Conservation (phyloP, 1,140 invertebrate genomes). For the Drosophila trapezifrons region DNA sequence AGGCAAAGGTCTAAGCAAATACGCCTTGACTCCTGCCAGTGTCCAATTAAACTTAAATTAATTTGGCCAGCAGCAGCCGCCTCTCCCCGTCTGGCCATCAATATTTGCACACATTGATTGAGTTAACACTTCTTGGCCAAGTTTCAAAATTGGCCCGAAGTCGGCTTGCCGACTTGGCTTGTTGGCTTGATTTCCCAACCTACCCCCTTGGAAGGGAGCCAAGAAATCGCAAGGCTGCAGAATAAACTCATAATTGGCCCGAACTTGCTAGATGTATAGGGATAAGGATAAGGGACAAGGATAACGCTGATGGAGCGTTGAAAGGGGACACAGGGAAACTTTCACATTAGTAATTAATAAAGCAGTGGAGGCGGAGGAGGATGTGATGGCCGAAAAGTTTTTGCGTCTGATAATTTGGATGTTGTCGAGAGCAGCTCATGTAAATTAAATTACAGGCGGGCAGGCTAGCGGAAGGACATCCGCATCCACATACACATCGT, state of each 20-base stretch:
- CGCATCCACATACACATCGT: conserved; percentile 21
- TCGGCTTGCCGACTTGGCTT: conserved; percentile 14
- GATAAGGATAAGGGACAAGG: conserved; percentile 2
- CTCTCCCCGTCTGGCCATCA: conserved; percentile 7
- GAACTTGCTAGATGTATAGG: conserved; percentile 4
- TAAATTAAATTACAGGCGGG: conserved; percentile 70
- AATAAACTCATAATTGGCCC: conserved; percentile 62
- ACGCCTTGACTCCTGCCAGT: conserved; percentile 20
- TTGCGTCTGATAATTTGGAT: conserved; percentile 58
- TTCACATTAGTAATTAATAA: conserved; percentile 80
- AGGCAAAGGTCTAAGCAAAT: conserved; percentile 55
- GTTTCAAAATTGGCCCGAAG: conserved; percentile 58
- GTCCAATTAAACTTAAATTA: conserved; percentile 78
- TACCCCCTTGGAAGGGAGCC: conserved; percentile 22
- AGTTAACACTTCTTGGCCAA: conserved; percentile 75
- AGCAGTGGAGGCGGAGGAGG: background rate
- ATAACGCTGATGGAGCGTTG: conserved; percentile 31
- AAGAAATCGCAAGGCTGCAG: conserved; percentile 43
- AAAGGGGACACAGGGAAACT: conserved; percentile 63
- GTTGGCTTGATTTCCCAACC: conserved; percentile 13
- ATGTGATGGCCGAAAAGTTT: conserved; percentile 65
- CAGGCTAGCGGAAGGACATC: conserved; percentile 22
- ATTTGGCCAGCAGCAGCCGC: conserved; percentile 49
- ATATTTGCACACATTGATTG: conserved; percentile 69
- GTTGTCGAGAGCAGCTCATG: conserved; percentile 53